Conservation (phyloP, 2,113 vertebrate species). For the Chinchilla lanigera region DNA sequence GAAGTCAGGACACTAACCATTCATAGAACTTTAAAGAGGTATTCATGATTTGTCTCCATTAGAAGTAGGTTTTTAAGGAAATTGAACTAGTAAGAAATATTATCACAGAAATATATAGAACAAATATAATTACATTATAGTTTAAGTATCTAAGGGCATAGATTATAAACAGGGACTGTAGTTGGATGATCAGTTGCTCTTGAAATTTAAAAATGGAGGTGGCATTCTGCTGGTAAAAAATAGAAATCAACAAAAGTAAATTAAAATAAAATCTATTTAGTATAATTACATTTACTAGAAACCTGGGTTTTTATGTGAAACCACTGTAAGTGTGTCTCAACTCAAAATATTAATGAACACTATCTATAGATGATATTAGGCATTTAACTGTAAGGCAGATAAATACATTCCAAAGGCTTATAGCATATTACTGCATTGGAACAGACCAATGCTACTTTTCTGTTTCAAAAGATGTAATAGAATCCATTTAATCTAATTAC, state of each 20-base stretch:
- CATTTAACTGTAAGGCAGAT: neutral
- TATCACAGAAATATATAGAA: neutral
- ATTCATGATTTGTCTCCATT: neutral
- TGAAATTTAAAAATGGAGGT: neutral
- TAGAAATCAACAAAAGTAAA: neutral
- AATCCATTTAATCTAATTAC: neutral
- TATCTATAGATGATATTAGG: neutral
- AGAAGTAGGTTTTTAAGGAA: neutral
- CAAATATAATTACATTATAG: neutral
- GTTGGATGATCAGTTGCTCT: neutral
- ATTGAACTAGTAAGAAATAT: neutral
- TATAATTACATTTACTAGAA: constrained; percentile 33
- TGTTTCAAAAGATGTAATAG: neutral
- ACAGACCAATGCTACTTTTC: neutral
- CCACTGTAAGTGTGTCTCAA: neutral
- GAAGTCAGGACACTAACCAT: neutral
- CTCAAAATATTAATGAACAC: neutral
- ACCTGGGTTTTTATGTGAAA: neutral
- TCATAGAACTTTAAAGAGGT: neutral
- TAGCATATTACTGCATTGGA: neutral
- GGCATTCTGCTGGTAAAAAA: neutral
- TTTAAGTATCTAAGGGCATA: neutral
- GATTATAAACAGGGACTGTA: neutral
- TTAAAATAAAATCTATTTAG: neutral
- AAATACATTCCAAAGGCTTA: neutral